Percentiles rank a stretch among this genome's conserved stretches.
These are phyloP conservation scores for Ianthella basta DNA, from an alignment of 37 sponge, comb jelly and placozoan species.

Conservation along the genomic window DNA sequence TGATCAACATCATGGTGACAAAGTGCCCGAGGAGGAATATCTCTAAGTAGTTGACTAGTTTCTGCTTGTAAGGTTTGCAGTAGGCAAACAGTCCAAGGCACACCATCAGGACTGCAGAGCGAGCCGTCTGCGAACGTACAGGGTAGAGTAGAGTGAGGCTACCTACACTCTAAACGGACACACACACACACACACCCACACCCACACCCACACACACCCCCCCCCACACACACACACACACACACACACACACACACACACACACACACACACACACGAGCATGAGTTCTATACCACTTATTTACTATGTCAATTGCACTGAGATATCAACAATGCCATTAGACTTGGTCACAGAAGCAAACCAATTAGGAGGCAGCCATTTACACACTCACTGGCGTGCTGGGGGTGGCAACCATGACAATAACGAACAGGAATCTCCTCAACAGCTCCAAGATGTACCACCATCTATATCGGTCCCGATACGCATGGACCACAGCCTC, in stretches of 20 bases:
- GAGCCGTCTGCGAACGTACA: neutral
- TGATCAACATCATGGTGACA: neutral
- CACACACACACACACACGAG: too few species aligned
- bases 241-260: too few species aligned
- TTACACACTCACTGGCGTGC: neutral
- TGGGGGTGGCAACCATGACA: slow-evolving; percentile 49
- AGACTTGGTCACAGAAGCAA: too few species aligned
- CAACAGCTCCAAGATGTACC: slow-evolving; percentile 56
- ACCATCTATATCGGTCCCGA: slow-evolving; percentile 58
- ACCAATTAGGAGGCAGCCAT: neutral
- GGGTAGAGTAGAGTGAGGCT: too few species aligned
- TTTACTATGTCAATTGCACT: too few species aligned
- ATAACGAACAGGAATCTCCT: slow-evolving; percentile 61
- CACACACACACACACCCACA: too few species aligned
- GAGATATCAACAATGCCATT: too few species aligned
- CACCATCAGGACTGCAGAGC: neutral
- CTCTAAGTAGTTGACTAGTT: slow-evolving; percentile 1
- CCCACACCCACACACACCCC: too few species aligned
- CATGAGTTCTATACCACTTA: too few species aligned
- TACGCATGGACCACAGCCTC: slow-evolving; percentile 31
- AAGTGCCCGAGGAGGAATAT: neutral
- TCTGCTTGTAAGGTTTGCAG: slow-evolving; percentile 16
- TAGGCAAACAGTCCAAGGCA: slow-evolving; percentile 9
- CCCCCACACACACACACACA: too few species aligned
- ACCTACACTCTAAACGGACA: too few species aligned